Base-by-base conservation (phyloP, 1,140 invertebrate genomes). In the Homarus americanus region DNA sequence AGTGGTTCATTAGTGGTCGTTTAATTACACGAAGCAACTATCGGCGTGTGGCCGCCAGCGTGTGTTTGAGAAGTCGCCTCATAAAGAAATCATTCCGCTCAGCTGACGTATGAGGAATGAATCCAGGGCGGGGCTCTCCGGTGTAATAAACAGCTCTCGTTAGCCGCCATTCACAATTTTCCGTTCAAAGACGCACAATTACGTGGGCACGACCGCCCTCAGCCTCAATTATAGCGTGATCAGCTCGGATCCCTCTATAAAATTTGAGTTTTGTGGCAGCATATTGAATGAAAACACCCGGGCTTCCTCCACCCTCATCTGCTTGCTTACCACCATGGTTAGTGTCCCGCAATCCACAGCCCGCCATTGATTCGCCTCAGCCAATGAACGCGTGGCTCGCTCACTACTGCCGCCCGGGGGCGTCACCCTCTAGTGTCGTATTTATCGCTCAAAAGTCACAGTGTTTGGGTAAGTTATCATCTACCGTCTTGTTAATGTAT, bases 101-200 rank as follows among this genome's bases (percentile, higher is more conserved):
- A 89, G 73, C 32, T 41, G 79, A 53, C 32, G 53, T 89, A 89
- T 89, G 87, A 89, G 78, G 41, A 72, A 41, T 40, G 58, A 82
- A 89, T 89, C 41, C 82, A 66, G 87, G 63, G 75, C 75, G 9
- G 15, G 36, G 66, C 41, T 63, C 32, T 53, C n/a, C 87, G 40
- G 66, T 66, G 36, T 90, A 90, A 90, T 90, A 84, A 90, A 90
- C 80, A 83, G 66, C 80, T 83, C 87, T 90, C 87, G 87, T 90
- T 90, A 90, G 87, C 82, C 72, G 72, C 87, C 87, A 90, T 90
- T 90, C 87, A 90, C 87, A 76, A 90, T 90, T 90, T 90, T 90
- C 87, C 87, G 87, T 90, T 63, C 87, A 83, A 83, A 90, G 87
- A 83, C 87, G 87, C 87, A 90, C 87, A 90, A 90, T 90, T 90